Evolutionary conservation across 2,888 invertebrate genomes (phyloP).

Genomic region (Leucophenga montana): DNA sequence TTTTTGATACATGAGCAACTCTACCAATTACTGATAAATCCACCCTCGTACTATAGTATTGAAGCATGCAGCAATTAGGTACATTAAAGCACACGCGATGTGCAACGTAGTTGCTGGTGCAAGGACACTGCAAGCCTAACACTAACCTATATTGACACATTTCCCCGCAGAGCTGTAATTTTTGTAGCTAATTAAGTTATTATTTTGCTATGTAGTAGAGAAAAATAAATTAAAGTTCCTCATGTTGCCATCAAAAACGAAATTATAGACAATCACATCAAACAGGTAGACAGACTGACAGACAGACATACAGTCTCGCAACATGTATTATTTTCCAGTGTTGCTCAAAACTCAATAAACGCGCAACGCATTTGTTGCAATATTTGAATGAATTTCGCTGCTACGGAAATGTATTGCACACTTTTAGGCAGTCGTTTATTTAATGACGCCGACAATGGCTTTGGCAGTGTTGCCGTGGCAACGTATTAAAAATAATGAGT

Average conservation of each 20-base stretch:
- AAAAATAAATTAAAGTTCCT: no score
- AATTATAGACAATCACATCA: conserved; percentile 12
- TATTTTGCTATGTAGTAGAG: background rate
- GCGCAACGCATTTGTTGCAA: background rate
- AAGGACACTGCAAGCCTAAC: background rate
- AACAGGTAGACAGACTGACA: background rate
- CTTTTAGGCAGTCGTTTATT: conserved; percentile 12
- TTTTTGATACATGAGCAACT: no score
- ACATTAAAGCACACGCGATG: conserved; percentile 6
- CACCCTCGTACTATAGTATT: no score
- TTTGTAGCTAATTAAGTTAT: conserved; percentile 13
- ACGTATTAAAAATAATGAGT: conserved; percentile 22
- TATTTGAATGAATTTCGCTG: background rate
- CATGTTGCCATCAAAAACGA: background rate
- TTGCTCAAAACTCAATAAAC: no score
- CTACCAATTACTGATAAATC: no score
- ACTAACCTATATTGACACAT: conserved; percentile 3
- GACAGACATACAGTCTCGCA: background rate
- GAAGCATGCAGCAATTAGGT: background rate
- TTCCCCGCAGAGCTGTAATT: background rate
- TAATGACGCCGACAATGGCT: background rate
- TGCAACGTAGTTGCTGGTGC: background rate
- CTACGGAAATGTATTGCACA: conserved; percentile 5
- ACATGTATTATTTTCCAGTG: no score
- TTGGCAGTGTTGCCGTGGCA: background rate